Evolutionary conservation across 2,888 invertebrate genomes (phyloP).

Genomic region (Apoda limacodes): DNA sequence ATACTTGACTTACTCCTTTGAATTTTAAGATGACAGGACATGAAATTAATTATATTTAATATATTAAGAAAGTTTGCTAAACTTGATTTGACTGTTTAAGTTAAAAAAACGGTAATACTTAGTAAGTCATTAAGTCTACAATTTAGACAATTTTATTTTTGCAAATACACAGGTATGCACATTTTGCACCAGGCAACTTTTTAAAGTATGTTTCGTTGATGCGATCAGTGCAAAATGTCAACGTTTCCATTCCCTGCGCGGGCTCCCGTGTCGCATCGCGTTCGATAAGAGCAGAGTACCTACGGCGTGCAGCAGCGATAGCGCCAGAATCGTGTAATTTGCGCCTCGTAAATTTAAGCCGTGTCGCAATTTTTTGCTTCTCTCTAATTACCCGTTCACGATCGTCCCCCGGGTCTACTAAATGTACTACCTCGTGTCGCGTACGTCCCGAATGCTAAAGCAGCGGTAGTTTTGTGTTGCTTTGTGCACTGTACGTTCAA

Average conservation of each 20-base stretch:
- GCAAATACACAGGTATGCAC: too few relatives aligned
- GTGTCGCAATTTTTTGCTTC: conserved; percentile 68
- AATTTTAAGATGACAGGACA: too few relatives aligned
- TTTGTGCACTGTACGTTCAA: conserved; percentile 43
- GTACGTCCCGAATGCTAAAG: conserved; percentile 62
- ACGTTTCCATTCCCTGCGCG: conserved; percentile 23
- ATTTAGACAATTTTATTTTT: too few relatives aligned
- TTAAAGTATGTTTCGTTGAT: conserved; percentile 38
- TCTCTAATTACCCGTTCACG: conserved; percentile 64
- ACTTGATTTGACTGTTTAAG: too few relatives aligned
- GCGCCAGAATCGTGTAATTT: conserved; percentile 65
- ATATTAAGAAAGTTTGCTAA: too few relatives aligned
- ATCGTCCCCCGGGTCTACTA: conserved; percentile 61
- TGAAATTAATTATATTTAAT: too few relatives aligned
- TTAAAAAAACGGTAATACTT: too few relatives aligned
- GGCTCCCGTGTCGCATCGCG: conserved; percentile 29
- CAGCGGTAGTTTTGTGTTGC: conserved; percentile 56
- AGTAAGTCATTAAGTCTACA: too few relatives aligned
- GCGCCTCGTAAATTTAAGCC: conserved; percentile 69
- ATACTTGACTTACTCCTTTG: too few relatives aligned
- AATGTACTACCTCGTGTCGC: conserved; percentile 51
- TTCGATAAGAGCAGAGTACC: conserved; percentile 66
- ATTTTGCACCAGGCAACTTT: too few relatives aligned
- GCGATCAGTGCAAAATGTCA: conserved; percentile 42
- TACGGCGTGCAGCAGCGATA: conserved; percentile 59